Percentiles rank a stretch among this genome's conserved stretches.
These are phyloP conservation scores for Andrena haemorrhoa DNA, from an alignment of 2,888 invertebrate genomes.

Conservation along the genomic window DNA sequence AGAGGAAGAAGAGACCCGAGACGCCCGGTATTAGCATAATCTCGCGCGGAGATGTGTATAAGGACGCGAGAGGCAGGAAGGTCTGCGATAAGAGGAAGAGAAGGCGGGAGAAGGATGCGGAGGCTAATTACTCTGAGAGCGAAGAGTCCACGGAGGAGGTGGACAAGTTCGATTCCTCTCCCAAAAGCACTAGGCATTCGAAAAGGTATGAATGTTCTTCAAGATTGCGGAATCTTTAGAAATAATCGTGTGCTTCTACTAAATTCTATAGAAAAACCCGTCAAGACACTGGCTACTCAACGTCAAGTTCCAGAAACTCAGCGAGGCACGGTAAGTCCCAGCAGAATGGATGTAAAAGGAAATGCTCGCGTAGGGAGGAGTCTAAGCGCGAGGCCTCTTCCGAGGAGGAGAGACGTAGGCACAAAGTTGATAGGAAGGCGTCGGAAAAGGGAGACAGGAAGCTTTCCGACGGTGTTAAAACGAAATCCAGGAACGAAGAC, in stretches of 20 bases:
- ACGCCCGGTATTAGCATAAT: constrained; percentile 80
- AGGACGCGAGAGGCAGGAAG: constrained; percentile 57
- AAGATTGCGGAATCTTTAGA: not conserved
- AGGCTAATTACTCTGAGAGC: constrained; percentile 73
- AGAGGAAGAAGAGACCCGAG: constrained; percentile 78
- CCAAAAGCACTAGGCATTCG: constrained; percentile 53
- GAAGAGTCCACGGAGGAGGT: constrained; percentile 77
- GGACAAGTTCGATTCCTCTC: constrained; percentile 76
- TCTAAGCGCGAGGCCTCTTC: constrained; percentile 62
- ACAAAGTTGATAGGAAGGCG: constrained; percentile 51
- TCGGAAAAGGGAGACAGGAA: constrained; percentile 61
- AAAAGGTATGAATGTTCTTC: constrained; percentile 60
- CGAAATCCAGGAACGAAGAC: constrained; percentile 57
- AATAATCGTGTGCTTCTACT: not conserved
- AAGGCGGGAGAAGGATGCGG: constrained; percentile 69
- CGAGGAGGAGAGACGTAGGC: constrained; percentile 59
- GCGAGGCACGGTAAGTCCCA: constrained; percentile 77
- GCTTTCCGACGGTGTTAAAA: constrained; percentile 40
- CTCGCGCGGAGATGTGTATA: constrained; percentile 75
- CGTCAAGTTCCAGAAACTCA: constrained; percentile 88
- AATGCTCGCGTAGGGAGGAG: constrained; percentile 68
- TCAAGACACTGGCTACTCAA: constrained; percentile 90
- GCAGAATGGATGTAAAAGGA: constrained; percentile 72
- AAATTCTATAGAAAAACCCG: constrained; percentile 82
- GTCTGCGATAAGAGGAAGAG: constrained; percentile 66